A percentile compares a stretch with the other conserved stretches of the same genome.
These are phyloP conservation scores for Protobothrops flavoviridis DNA, from an alignment of 2,113 vertebrate species.

Conservation along the genomic window DNA sequence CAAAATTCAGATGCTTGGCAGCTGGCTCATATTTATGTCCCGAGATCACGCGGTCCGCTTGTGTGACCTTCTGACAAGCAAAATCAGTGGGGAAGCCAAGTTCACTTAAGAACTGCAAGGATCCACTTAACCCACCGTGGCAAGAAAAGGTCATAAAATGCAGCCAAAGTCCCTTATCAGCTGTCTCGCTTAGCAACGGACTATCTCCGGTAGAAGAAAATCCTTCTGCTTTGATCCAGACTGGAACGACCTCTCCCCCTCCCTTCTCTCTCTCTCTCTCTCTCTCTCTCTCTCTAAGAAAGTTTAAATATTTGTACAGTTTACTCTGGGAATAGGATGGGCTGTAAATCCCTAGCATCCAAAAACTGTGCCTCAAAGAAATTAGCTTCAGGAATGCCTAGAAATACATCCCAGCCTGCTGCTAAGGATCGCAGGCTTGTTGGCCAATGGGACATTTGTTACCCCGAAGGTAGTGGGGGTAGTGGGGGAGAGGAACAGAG, in stretches of 20 bases:
- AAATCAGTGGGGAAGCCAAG: too few species aligned
- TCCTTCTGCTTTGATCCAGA: not conserved
- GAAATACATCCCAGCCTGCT: not conserved
- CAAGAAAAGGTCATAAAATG: too few species aligned
- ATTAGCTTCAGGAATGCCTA: constrained; percentile 30
- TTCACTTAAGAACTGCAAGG: too few species aligned
- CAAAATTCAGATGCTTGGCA: not conserved
- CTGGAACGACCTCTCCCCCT: not conserved
- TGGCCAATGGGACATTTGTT: not conserved
- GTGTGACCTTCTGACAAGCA: too few species aligned
- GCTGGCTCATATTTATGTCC: too few species aligned
- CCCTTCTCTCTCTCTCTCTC: too few species aligned
- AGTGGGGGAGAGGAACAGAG: not conserved
- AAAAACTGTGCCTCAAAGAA: not conserved
- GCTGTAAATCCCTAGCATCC: not conserved
- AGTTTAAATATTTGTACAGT: not conserved
- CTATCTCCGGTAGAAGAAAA: not conserved
- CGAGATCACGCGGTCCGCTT: too few species aligned
- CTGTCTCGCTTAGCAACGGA: too few species aligned
- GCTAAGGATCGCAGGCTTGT: not conserved
- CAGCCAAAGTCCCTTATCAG: too few species aligned
- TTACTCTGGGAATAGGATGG: not conserved
- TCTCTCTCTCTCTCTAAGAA: not conserved
- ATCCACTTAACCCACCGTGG: too few species aligned
- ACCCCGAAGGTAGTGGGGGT: not conserved